These are phyloP conservation scores for Castor canadensis DNA, from an alignment of 2,113 vertebrate genomes.

Conservation along the genomic window DNA sequence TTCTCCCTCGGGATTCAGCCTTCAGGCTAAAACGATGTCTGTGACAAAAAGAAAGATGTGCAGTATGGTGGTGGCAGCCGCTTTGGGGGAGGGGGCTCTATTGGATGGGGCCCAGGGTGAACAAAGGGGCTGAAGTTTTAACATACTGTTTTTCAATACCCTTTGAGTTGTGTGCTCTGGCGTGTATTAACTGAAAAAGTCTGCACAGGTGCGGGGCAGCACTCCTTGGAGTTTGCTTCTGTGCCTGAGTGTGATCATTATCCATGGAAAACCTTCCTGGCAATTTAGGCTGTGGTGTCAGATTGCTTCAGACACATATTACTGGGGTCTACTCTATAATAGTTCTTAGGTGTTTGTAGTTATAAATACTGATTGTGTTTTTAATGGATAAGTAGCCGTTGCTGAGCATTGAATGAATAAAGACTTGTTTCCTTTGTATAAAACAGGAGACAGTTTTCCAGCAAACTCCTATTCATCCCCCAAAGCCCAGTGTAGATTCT, in stretches of 20 bases:
- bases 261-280: neutral
- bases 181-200: fast-evolving
- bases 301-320: neutral
- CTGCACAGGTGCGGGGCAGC: fast-evolving
- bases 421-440: neutral
- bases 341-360: neutral
- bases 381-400: neutral
- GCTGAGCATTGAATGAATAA: neutral
- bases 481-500: neutral
- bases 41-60: neutral
- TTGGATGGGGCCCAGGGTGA: neutral
- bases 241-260: no score
- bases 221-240: no score
- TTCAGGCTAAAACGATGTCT: neutral
- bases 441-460: neutral
- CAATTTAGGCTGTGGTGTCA: fast-evolving
- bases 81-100: neutral
- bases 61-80: neutral
- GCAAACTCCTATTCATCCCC: neutral
- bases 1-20: neutral
- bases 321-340: fast-evolving
- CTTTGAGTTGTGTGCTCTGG: neutral
- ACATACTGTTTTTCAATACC: fast-evolving
- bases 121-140: neutral
- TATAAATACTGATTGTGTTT: neutral